A percentile compares a stretch with the other conserved stretches of the same genome.
phyloP scores from a whole-genome alignment of 2,888 invertebrate species.

The Cosmia trapezina region DNA sequence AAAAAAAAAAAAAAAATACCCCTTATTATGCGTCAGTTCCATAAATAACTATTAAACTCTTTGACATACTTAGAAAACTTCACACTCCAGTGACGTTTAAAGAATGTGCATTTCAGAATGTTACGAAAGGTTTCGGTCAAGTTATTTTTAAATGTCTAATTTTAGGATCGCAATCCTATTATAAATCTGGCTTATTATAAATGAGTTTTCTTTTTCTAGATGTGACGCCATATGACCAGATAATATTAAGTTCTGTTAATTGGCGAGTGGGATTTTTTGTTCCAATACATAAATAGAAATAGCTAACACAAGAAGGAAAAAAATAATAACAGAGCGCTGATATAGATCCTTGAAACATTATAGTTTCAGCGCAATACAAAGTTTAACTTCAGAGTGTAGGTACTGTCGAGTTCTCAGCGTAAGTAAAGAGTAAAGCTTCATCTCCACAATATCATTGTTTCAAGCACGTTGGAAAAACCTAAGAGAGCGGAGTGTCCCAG shows the following conservation, averaged over 20 bases:
- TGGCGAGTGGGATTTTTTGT: not conserved
- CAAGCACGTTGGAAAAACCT: constrained; percentile 71
- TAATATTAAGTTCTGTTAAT: not conserved
- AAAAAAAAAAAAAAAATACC: too few relatives aligned
- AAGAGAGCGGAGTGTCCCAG: constrained; percentile 72
- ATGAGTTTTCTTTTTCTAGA: not conserved
- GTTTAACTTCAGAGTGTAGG: constrained; percentile 56
- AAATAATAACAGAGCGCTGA: constrained; percentile 11
- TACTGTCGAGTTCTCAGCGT: constrained; percentile 66
- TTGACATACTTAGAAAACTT: constrained; percentile 67
- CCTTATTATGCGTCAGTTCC: too few relatives aligned
- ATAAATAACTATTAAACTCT: too few relatives aligned
- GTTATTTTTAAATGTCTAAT: constrained; percentile 35
- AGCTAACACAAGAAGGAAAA: not conserved
- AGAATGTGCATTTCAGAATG: constrained; percentile 46
- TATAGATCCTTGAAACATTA: constrained; percentile 48
- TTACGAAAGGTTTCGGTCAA: constrained; percentile 31
- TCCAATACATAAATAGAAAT: not conserved
- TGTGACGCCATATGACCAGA: not conserved
- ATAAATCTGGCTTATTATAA: not conserved
- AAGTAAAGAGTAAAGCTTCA: constrained; percentile 68
- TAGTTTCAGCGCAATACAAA: constrained; percentile 54
- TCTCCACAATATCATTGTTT: constrained; percentile 77
- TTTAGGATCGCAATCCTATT: not conserved
- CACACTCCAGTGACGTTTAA: constrained; percentile 61